Evolutionary conservation across 2,888 invertebrate genomes (phyloP), one percentile per base, ranked within the genome.

Genomic region (Desoria tigrina): DNA sequence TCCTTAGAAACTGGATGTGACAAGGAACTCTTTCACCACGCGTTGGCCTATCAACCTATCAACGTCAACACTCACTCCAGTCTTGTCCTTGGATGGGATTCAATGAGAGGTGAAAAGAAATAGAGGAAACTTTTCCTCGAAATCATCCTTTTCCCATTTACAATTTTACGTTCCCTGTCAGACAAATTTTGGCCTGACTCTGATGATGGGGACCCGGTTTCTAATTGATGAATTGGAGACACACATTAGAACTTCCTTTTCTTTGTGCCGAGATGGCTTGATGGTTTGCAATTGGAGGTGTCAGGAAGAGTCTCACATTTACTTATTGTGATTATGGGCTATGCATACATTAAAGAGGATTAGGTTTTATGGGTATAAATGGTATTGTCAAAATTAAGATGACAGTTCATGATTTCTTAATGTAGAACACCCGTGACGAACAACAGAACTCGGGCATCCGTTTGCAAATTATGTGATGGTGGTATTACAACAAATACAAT

Each of bases 131-230:
- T 32, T 65, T 68, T 63, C 64, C 54, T 64, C 61, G 61, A 68
- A 68, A 68, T 65, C 65, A 65, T 65, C 51, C 62, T 42, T 58
- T 62, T 45, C 49, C 62, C 66, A 60, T 63, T 66, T 64, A 57
- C 56, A 67, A 63, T 64, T 67, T 64, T 61, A 63, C 60, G 55
- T 67, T 11, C 4, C 32, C 32, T 32, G 32, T 66, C 63, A 63
- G 63, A 60, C 66, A 63, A 63, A 42, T 58, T 58, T 45, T 11
- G 4, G 32, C 11, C 4, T 4, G 11, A 32, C 11, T 4, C 4
- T 4, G 11, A 32, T 32, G 32, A 32, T 32, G 11, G 32, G 4
- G 32, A 32, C 6, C 32, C 11, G 27, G 58, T 28, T 58, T n/a
- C 18, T 27, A 23, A 49, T 49, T n/a, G 23, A 49, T 49, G 7